Percentiles rank a stretch among this genome's conserved stretches.
Conservation (phyloP, 2,888 invertebrate genomes). For the Spodoptera littoralis region DNA sequence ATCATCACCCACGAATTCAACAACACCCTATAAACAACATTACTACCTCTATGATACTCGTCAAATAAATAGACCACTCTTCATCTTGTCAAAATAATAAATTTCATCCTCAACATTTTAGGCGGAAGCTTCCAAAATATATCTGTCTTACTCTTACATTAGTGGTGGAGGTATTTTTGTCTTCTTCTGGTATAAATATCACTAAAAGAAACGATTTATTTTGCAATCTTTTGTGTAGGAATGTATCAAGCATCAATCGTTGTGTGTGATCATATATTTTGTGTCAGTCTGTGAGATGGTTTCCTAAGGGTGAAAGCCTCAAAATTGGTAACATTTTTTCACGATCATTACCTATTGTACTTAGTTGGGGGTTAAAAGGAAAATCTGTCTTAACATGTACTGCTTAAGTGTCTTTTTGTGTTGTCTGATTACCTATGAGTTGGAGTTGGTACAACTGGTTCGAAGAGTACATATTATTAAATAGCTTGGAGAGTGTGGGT, state of each 20-base stretch:
- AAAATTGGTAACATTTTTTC: too few species aligned
- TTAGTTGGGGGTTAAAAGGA: too few species aligned
- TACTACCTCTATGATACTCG: slow-evolving; percentile 41
- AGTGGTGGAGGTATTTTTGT: slow-evolving; percentile 17
- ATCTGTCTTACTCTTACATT: slow-evolving; percentile 27
- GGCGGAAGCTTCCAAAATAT: slow-evolving; percentile 32
- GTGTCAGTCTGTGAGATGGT: slow-evolving; percentile 1
- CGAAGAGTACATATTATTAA: too few species aligned
- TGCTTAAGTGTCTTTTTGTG: too few species aligned
- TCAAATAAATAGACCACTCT: slow-evolving; percentile 60
- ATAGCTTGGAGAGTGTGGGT: too few species aligned
- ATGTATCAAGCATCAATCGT: slow-evolving; percentile 54
- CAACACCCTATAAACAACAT: slow-evolving; percentile 27
- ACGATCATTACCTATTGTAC: too few species aligned
- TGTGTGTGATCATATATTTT: slow-evolving; percentile 44
- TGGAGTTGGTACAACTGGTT: too few species aligned
- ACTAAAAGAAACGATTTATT: slow-evolving; percentile 52
- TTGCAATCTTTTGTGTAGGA: slow-evolving; percentile 39
- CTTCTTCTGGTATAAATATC: slow-evolving; percentile 41
- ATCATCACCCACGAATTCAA: too few species aligned
- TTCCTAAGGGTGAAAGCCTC: too few species aligned
- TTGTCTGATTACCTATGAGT: too few species aligned
- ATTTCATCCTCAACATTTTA: slow-evolving; percentile 48
- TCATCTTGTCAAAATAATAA: slow-evolving; percentile 60
- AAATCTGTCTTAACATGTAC: too few species aligned